A percentile compares a stretch with the other conserved stretches of the same genome.
phyloP scores from a whole-genome alignment of 1,140 invertebrate species.

The Ylistrum balloti region DNA sequence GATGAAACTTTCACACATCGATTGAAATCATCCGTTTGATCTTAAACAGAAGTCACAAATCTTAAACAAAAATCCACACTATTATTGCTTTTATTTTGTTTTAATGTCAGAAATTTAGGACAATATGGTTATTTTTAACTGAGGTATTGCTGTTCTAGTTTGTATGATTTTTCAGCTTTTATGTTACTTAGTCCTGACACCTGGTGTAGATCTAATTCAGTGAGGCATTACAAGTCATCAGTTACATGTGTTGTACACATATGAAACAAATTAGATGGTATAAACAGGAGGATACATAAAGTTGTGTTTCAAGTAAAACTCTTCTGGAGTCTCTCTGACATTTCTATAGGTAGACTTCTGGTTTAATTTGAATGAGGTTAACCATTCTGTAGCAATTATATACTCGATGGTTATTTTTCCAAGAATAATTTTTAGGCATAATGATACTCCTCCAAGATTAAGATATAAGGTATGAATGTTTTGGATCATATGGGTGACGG shows the following conservation, averaged over 20 bases:
- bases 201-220: constrained; percentile 3
- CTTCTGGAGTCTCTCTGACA: too few relatives aligned
- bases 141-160: neutral
- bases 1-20: constrained; percentile 12
- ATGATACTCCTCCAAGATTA: too few relatives aligned
- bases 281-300: neutral
- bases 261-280: constrained; percentile 7
- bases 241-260: neutral
- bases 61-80: neutral
- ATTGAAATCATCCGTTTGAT: neutral
- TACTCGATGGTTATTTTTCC: too few relatives aligned
- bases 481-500: too few relatives aligned
- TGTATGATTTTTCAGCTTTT: neutral
- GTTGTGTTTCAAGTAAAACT: neutral
- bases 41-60: neutral
- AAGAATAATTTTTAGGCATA: too few relatives aligned
- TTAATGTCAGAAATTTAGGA: constrained; percentile 17
- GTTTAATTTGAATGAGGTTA: too few relatives aligned
- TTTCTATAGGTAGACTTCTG: too few relatives aligned
- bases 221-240: neutral
- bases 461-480: too few relatives aligned
- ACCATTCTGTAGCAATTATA: too few relatives aligned
- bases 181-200: constrained; percentile 2
- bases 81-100: neutral
- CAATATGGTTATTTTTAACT: constrained; percentile 9